Conservation (phyloP, 1,140 invertebrate species). For the Leptinotarsa defecta region DNA sequence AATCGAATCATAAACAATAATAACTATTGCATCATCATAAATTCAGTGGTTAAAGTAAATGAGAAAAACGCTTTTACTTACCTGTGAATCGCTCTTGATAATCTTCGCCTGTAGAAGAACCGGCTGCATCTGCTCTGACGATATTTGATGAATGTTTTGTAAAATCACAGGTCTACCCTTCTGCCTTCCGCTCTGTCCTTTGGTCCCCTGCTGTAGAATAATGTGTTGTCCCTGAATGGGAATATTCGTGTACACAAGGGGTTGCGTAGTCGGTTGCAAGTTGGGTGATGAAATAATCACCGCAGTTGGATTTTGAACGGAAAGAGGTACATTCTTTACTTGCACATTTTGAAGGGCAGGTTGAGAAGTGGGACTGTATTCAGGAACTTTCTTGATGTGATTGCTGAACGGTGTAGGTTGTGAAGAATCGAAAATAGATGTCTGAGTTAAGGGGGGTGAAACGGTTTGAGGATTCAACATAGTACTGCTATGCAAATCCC, state of each 20-base stretch:
- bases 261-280: slow-evolving; percentile 39
- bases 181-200: slow-evolving; percentile 32
- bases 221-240: slow-evolving; percentile 49
- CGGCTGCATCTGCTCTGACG: slow-evolving; percentile 50
- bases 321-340: slow-evolving; percentile 22
- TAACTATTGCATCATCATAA: too few species aligned
- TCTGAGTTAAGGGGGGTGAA: slow-evolving; percentile 34
- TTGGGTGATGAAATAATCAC: slow-evolving; percentile 49
- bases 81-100: slow-evolving; percentile 48
- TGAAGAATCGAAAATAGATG: slow-evolving; percentile 28
- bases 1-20: too few species aligned
- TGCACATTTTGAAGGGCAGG: slow-evolving; percentile 33
- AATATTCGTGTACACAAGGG: slow-evolving; percentile 48
- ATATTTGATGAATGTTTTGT: slow-evolving; percentile 49
- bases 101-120: slow-evolving; percentile 53
- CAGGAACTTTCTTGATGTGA: not conserved
- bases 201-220: slow-evolving; percentile 40
- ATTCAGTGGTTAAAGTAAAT: too few species aligned
- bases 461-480: slow-evolving; percentile 42
- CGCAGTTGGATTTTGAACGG: slow-evolving; percentile 33
- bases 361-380: slow-evolving; percentile 10
- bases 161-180: slow-evolving; percentile 47
- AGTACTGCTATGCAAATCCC: slow-evolving; percentile 40
- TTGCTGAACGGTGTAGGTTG: not conserved
- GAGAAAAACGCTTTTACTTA: slow-evolving; percentile 13